Evolutionary conservation across 2,888 invertebrate genomes (phyloP), one percentile per base, ranked within the genome.

Genomic region (Syritta pipiens): DNA sequence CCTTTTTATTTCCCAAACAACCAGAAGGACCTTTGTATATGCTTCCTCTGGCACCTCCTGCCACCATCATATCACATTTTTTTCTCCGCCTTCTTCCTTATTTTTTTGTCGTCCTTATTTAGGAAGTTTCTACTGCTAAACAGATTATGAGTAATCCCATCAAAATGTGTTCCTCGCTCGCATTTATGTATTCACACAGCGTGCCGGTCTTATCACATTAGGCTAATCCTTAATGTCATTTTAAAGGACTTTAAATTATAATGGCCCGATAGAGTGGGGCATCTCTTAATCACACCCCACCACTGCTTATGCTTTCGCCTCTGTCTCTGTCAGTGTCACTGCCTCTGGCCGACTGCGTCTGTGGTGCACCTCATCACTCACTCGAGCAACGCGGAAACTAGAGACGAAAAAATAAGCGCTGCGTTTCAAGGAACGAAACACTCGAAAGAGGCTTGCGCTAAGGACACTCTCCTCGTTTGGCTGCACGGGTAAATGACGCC

Each of bases 181-280:
- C 48, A 68, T 65, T 79, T 79, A 57, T 44, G 62, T 79, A 79
- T 79, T 79, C 79, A 68, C 49, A 62, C 44, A 62, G 74, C 79
- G 79, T 79, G 57, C 60, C 74, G 74, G 79, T 72, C 74, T 79
- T 79, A 79, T 79, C 79, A 79, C 79, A 79, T 79, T 79, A 79
- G 79, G 72, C 72, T 79, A 79, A 79, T 79, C 79, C 79, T 79
- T 79, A 74, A 79, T 74, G 79, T 79, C 79, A 79, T 79, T 79
- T 74, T 79, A 79, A 79, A 74, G 67, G 79, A 79, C 79, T 79
- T 79, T 67, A 79, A 79, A 79, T 79, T 74, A 67, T 79, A 79
- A 79, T 72, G 62, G 69, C 46, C 71, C 72, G 55, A 62, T 67
- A 55, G 62, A 68, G 72, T 55, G 62, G 65, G 72, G n/a, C n/a